Percentiles rank a stretch among this genome's conserved stretches.
phyloP scores from a whole-genome alignment of 2,888 invertebrate genomes.

The Therioaphis trifolii region DNA sequence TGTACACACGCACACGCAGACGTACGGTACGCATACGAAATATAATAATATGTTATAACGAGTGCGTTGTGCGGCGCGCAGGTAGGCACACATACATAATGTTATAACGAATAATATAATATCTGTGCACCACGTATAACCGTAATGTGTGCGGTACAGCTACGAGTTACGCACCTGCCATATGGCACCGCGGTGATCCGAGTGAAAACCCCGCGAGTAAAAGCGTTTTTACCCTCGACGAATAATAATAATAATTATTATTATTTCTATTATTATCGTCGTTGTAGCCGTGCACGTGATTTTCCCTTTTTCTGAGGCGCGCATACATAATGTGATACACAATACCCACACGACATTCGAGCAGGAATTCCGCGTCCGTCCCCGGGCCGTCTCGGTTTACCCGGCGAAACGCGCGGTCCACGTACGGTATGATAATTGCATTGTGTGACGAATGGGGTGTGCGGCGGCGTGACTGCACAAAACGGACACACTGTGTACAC shows the following conservation, averaged over 20 bases:
- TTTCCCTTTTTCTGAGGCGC: no score
- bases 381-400: not conserved
- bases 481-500: no score
- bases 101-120: no score
- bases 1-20: not conserved
- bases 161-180: constrained; percentile 50
- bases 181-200: constrained; percentile 46
- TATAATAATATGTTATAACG: not conserved
- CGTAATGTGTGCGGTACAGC: not conserved
- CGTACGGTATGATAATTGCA: not conserved
- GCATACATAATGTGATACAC: not conserved
- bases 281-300: not conserved
- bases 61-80: not conserved
- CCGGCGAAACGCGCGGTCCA: not conserved
- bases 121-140: no score
- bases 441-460: not conserved
- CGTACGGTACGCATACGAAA: no score
- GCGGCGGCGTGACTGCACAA: no score
- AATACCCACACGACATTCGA: not conserved
- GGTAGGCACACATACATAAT: no score
- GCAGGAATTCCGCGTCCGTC: not conserved
- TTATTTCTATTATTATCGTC: constrained; percentile 7
- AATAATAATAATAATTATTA: constrained; percentile 34
- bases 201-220: constrained; percentile 35
- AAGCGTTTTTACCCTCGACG: constrained; percentile 41